A percentile compares a stretch with the other conserved stretches of the same genome.
phyloP scores from a whole-genome alignment of 92 coral and sea anemone genomes.

The Parazoanthus swiftii region DNA sequence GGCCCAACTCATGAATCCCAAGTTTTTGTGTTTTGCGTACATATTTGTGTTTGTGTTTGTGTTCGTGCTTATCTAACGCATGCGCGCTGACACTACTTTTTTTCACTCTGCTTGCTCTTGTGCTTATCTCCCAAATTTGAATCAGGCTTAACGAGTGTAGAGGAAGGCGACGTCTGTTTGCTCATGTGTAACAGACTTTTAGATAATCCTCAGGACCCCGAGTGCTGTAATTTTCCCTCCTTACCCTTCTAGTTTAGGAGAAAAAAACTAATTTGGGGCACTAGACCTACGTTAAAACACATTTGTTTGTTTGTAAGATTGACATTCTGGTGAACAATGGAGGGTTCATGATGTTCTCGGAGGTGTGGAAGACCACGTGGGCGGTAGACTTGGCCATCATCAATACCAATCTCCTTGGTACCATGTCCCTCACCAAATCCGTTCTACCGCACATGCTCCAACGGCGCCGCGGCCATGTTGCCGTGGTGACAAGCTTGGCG shows the following conservation, averaged over 20 bases:
- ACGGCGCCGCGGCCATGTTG: conserved; percentile 27
- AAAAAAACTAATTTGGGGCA: neutral
- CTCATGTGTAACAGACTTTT: too few relatives aligned
- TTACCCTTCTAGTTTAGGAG: too few relatives aligned
- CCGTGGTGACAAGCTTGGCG: conserved; percentile 37
- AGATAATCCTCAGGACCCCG: neutral
- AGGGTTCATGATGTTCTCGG: conserved; percentile 41
- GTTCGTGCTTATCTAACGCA: too few relatives aligned
- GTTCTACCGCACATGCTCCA: conserved; percentile 36
- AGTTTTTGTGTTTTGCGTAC: too few relatives aligned
- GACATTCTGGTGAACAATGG: conserved; percentile 42
- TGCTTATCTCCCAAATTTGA: too few relatives aligned
- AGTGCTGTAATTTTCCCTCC: neutral
- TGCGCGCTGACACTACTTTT: too few relatives aligned
- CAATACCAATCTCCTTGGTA: conserved; percentile 32
- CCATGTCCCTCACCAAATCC: conserved; percentile 34
- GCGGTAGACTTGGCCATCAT: conserved; percentile 25
- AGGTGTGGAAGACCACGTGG: conserved; percentile 42
- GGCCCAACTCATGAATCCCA: too few relatives aligned
- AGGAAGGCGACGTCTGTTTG: too few relatives aligned
- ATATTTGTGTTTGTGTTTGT: too few relatives aligned
- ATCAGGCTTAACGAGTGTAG: too few relatives aligned
- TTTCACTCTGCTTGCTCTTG: too few relatives aligned
- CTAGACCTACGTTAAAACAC: neutral
- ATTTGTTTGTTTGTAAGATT: neutral